phyloP scores from a whole-genome alignment of 2,888 invertebrate species.

The Actias luna region DNA sequence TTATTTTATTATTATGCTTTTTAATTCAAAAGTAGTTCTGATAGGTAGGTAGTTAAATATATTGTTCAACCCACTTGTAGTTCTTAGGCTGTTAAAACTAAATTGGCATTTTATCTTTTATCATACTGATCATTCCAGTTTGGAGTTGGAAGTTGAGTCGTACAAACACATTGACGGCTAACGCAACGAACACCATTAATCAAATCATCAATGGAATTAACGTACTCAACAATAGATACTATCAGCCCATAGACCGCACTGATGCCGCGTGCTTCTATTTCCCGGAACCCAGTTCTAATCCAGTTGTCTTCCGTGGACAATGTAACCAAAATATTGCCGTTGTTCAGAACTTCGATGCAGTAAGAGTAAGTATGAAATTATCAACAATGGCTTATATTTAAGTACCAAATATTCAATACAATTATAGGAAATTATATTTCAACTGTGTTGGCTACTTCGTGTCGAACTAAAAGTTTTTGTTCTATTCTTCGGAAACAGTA shows the following conservation, averaged over 20 bases:
- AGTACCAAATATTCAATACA: too few relatives aligned
- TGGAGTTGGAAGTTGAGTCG: constrained; percentile 62
- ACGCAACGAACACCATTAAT: constrained; percentile 31
- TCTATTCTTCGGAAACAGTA: too few relatives aligned
- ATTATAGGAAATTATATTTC: too few relatives aligned
- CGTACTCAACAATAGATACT: constrained; percentile 43
- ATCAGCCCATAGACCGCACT: constrained; percentile 33
- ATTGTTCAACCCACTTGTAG: too few relatives aligned
- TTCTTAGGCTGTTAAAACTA: not conserved
- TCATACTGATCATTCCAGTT: constrained; percentile 34
- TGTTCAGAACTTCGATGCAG: constrained; percentile 39
- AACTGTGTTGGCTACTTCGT: too few relatives aligned
- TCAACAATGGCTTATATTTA: too few relatives aligned
- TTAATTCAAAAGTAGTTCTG: too few relatives aligned
- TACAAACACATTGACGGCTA: constrained; percentile 25
- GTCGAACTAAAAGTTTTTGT: too few relatives aligned
- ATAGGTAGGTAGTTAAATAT: too few relatives aligned
- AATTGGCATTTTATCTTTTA: not conserved
- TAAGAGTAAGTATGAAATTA: constrained; percentile 30
- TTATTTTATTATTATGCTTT: too few relatives aligned
- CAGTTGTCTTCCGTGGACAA: constrained; percentile 38
- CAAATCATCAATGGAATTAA: constrained; percentile 25
- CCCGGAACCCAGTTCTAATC: constrained; percentile 30
- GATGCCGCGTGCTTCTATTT: constrained; percentile 47
- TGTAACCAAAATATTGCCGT: constrained; percentile 56